Evolutionary conservation across 2,113 vertebrate genomes (phyloP).

Genomic region (Pteruthius melanotis): DNA sequence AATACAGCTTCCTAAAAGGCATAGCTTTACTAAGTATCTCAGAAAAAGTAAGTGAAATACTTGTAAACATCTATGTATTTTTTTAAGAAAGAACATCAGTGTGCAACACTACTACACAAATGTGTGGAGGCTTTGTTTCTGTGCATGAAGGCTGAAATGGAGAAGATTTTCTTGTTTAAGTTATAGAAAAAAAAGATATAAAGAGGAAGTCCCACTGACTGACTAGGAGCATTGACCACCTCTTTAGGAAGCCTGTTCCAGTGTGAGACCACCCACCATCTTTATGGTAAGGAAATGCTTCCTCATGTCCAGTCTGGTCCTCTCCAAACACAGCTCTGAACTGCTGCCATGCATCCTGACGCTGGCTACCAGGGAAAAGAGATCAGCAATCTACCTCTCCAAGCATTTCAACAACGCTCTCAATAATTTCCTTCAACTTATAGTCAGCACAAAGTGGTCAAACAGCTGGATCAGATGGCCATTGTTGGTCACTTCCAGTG

Average conservation of each 20-base stretch:
- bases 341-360: accelerated
- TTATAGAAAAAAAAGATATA: not conserved
- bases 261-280: not conserved
- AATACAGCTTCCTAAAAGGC: not conserved
- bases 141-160: not conserved
- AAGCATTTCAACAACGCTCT: not conserved
- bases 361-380: not conserved
- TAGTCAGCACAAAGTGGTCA: not conserved
- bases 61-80: not conserved
- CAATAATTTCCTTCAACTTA: not conserved
- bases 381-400: not conserved
- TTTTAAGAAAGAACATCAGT: not conserved
- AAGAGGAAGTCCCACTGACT: not conserved
- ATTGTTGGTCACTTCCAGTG: accelerated
- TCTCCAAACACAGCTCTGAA: not conserved
- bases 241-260: not conserved
- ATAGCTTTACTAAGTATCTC: not conserved
- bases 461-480: not conserved
- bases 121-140: not conserved
- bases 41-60: not conserved
- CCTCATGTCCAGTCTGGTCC: not conserved
- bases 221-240: not conserved
- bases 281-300: not conserved
- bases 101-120: not conserved
- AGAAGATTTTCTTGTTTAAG: not conserved